Percentiles rank a stretch among this genome's conserved stretches.
phyloP scores from a whole-genome alignment of 2,113 vertebrate species.

The Arizona elegans region DNA sequence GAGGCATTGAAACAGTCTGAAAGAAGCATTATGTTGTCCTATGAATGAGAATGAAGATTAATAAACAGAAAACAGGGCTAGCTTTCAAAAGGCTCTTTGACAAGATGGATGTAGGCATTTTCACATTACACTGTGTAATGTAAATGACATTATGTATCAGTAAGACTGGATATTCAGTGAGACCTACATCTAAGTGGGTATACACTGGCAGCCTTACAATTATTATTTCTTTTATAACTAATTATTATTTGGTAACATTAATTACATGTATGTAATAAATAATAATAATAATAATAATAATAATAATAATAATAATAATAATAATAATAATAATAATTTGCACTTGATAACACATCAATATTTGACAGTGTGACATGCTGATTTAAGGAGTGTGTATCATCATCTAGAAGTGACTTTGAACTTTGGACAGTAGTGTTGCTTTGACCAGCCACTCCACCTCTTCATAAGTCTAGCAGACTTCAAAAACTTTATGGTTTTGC shows the following conservation, averaged over 20 bases:
- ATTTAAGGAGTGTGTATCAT: neutral
- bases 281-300: neutral
- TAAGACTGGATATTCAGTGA: neutral
- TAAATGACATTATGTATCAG: neutral
- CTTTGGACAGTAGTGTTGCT: neutral
- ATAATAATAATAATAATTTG: neutral
- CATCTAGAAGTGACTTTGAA: neutral
- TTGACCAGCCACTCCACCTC: neutral
- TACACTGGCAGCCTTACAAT: neutral
- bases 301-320: neutral
- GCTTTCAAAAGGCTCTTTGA: conserved; percentile 53
- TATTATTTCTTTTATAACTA: neutral
- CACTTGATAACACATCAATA: neutral
- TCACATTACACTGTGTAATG: neutral
- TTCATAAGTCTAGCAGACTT: neutral
- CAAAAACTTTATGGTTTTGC: neutral
- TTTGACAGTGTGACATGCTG: neutral
- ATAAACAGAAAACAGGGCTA: conserved; percentile 48
- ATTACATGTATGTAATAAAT: neutral
- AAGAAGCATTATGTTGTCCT: conserved; percentile 51
- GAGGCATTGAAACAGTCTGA: conserved; percentile 49
- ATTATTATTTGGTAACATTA: conserved; percentile 8
- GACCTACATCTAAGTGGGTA: neutral
- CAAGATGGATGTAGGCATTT: conserved; percentile 15
- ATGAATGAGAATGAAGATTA: conserved; percentile 56